Evolutionary conservation across 2,113 vertebrate species (phyloP).

Genomic region (Tympanuchus pallidicinctus): DNA sequence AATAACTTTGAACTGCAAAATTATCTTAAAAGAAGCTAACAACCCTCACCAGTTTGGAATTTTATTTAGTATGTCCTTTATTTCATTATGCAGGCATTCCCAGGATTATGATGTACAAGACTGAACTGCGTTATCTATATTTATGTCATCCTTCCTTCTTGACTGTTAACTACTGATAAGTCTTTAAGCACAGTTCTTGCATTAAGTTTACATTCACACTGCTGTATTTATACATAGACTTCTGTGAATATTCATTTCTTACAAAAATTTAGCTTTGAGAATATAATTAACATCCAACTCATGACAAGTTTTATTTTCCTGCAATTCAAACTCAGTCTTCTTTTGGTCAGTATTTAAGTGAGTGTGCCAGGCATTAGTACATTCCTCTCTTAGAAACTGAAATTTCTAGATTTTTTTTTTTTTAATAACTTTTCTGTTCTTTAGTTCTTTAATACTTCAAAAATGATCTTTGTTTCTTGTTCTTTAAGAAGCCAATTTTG

Average conservation of each 20-base stretch:
- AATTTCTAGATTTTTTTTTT: not conserved
- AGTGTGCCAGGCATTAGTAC: not conserved
- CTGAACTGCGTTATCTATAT: not conserved
- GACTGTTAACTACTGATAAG: not conserved
- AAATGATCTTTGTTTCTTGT: not conserved
- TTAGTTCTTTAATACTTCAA: not conserved
- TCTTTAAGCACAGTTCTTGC: not conserved
- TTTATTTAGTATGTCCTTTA: not conserved
- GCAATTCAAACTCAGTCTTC: not conserved
- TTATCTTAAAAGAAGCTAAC: not conserved
- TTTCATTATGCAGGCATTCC: not conserved
- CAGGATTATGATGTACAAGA: not conserved
- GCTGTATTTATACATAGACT: not conserved
- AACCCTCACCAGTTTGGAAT: not conserved
- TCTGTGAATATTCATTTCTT: not conserved
- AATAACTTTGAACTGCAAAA: not conserved
- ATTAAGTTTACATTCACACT: not conserved
- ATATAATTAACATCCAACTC: not conserved
- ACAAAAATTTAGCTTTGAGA: not conserved
- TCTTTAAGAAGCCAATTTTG: not conserved
- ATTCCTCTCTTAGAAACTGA: not conserved
- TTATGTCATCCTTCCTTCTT: not conserved
- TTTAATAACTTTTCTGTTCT: rapidly evolving
- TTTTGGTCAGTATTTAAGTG: not conserved
- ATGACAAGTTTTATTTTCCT: not conserved